Evolutionary conservation across 2,888 invertebrate species (phyloP), one percentile per base, ranked within the genome.

Genomic region (Campopleginae sp.): DNA sequence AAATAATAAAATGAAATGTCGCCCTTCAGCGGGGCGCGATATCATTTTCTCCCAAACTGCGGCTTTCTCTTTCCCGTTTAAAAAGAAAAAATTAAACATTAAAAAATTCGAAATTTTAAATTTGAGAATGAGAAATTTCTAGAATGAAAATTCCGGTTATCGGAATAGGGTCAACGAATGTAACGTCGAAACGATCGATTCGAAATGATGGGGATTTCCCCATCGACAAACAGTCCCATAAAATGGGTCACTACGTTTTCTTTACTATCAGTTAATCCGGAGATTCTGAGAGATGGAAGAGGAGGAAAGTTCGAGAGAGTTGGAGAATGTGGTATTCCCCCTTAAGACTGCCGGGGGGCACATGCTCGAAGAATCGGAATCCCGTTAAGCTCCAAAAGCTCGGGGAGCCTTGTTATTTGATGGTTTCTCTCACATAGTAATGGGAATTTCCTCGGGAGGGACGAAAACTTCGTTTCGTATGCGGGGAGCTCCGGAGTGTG

Each of bases 341-440:
- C 8, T 42, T 27, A 23, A 71, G 31, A 65, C 23, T 44, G 63
- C 75, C 54, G 38, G 38, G 66, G 80, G 76, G 65, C 51, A 71
- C 48, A 31, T 31, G 66, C 75, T 63, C 70, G 76, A 76, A 42
- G 68, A 58, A 76, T 71, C 63, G 65, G 71, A 72, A 80, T 80
- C 76, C 76, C 65, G 54, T 71, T 84, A 46, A 80, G 80, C 80
- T 66, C 42, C 27, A 31, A 58, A 71, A 44, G 63, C 65, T 23
- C 38, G 27, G 23, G 76, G 23, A 42, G 23, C 19, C 54, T 17
- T 27, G 66, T 10, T n/a, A 51, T 38, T 54, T 33, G 54, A 66
- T 54, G 65, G 48, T 23, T 77, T 27, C 31, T 61, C n/a, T 44
- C 42, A 65, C 31, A 14, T 66, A 74, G 79, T 23, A 51, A 51